phyloP scores from a whole-genome alignment of 2,113 vertebrate species.

The Nothobranchius furzeri region DNA sequence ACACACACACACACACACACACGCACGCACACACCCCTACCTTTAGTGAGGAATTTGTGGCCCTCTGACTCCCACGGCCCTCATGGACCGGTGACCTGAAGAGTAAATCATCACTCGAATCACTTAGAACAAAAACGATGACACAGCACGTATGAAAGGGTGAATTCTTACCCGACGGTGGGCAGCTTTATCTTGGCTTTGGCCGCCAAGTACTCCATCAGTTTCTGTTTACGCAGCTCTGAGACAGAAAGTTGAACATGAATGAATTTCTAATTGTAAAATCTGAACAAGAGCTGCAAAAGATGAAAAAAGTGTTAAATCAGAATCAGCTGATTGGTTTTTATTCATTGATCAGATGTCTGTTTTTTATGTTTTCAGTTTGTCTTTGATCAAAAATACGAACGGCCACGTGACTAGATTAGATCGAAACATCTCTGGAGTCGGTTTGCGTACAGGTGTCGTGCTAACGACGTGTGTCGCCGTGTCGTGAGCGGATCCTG shows the following conservation, averaged over 20 bases:
- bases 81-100: slow-evolving; percentile 46
- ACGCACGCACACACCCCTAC: neutral
- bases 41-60: slow-evolving; percentile 13
- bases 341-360: no score
- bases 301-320: no score
- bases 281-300: no score
- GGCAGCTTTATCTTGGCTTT: slow-evolving; percentile 68
- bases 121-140: accelerated
- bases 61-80: slow-evolving; percentile 3
- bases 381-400: no score
- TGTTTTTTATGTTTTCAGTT: no score
- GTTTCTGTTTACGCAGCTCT: slow-evolving; percentile 77
- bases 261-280: neutral
- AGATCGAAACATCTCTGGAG: no score
- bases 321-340: no score
- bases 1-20: no score
- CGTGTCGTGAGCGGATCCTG: no score
- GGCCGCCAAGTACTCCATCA: slow-evolving; percentile 73
- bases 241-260: neutral
- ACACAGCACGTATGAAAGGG: accelerated
- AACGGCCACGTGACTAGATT: no score
- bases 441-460: no score
- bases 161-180: slow-evolving; percentile 60
- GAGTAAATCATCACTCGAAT: neutral
- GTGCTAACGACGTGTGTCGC: no score